These are phyloP conservation scores for Phainopepla nitens DNA, from an alignment of 2,113 vertebrate genomes.

Conservation along the genomic window DNA sequence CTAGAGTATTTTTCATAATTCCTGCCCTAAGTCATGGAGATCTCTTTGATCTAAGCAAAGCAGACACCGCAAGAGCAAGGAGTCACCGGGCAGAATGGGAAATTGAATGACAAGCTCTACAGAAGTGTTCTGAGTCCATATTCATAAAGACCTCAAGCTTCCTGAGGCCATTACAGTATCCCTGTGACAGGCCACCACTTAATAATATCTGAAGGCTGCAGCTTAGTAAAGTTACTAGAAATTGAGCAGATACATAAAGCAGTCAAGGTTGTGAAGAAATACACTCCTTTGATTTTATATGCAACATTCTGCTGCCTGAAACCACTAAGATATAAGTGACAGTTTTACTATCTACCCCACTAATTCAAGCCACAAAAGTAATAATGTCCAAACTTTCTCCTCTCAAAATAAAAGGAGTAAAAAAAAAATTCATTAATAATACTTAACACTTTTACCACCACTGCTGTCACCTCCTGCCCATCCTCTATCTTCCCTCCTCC, in stretches of 20 bases:
- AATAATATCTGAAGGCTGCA: background rate
- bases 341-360: background rate
- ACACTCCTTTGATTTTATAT: background rate
- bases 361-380: conserved; percentile 26
- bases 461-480: background rate
- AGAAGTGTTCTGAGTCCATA: fast-evolving
- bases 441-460: background rate
- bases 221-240: background rate
- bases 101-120: background rate
- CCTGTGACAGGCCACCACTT: background rate
- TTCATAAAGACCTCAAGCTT: background rate
- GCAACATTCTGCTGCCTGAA: background rate
- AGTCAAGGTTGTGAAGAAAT: background rate
- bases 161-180: background rate
- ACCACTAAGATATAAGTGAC: background rate
- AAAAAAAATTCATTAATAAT: background rate
- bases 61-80: background rate
- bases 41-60: background rate
- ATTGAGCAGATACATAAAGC: background rate
- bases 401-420: background rate
- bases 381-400: background rate
- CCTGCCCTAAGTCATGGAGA: background rate
- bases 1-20: background rate
- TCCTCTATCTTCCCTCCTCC: background rate
- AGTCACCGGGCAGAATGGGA: background rate